Conservation (phyloP, 2,888 invertebrate genomes). For the Fissipunctia ypsillon region DNA sequence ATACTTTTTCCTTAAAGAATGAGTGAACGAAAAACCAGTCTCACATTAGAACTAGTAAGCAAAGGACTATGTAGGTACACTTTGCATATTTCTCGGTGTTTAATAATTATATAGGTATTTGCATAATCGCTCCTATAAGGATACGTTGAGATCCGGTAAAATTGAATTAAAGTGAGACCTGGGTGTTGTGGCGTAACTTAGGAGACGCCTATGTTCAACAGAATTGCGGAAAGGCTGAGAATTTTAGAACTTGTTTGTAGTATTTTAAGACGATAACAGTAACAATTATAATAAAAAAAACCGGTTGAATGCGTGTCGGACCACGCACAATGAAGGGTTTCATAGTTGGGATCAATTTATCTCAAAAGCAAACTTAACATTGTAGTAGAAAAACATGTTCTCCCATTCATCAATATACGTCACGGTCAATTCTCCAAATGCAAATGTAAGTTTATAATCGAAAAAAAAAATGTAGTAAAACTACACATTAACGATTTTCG, state of each 20-base stretch:
- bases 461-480: too few relatives aligned
- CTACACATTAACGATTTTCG: too few relatives aligned
- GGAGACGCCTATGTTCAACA: not conserved
- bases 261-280: not conserved
- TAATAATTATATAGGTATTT: constrained; percentile 47
- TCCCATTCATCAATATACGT: too few relatives aligned
- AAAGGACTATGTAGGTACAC: constrained; percentile 12
- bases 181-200: constrained; percentile 30
- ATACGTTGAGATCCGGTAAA: constrained; percentile 50
- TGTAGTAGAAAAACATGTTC: too few relatives aligned
- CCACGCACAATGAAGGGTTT: too few relatives aligned
- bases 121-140: constrained; percentile 48
- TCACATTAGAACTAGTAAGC: constrained; percentile 13
- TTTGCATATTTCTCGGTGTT: constrained; percentile 41
- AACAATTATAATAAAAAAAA: too few relatives aligned
- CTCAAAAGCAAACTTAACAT: too few relatives aligned
- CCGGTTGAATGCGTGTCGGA: too few relatives aligned
- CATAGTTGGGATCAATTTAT: too few relatives aligned
- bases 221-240: not conserved
- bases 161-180: constrained; percentile 51
- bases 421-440: too few relatives aligned
- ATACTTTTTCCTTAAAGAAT: not conserved
- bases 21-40: not conserved
- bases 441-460: too few relatives aligned
- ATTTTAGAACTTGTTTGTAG: not conserved